Conservation (phyloP, 2,113 vertebrate species). For the Sinocyclocheilus anophthalmus region DNA sequence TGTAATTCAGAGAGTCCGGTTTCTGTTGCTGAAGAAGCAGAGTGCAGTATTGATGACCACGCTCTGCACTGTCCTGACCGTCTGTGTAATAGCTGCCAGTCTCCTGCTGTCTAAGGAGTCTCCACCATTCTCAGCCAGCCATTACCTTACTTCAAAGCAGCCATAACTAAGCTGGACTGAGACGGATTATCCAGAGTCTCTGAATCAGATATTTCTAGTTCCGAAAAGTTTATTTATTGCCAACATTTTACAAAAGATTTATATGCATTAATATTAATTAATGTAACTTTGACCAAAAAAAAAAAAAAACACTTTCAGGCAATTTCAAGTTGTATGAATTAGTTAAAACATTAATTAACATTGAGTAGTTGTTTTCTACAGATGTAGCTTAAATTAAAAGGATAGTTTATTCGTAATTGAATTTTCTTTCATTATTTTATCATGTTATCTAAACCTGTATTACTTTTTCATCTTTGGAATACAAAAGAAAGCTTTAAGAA, state of each 20-base stretch:
- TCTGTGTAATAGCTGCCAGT: conserved; percentile 54
- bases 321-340: neutral
- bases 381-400: neutral
- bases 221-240: neutral
- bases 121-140: conserved; percentile 50
- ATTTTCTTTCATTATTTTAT: too few species aligned
- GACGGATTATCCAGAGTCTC: conserved; percentile 36
- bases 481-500: too few species aligned
- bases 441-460: too few species aligned
- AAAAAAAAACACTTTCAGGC: neutral
- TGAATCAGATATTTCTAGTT: conserved; percentile 16
- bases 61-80: conserved; percentile 43
- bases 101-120: conserved; percentile 61
- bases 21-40: conserved; percentile 51
- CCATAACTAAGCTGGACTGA: conserved; percentile 43
- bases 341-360: neutral
- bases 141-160: conserved; percentile 67
- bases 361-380: neutral
- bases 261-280: neutral
- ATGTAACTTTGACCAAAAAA: neutral
- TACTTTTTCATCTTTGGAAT: too few species aligned
- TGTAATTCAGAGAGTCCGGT: conserved; percentile 58
- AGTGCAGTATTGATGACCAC: conserved; percentile 45
- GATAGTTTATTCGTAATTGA: neutral
- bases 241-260: neutral